Evolutionary conservation across 1,140 invertebrate genomes (phyloP), one percentile per base, ranked within the genome.

Genomic region (Andrena cerasifolii): DNA sequence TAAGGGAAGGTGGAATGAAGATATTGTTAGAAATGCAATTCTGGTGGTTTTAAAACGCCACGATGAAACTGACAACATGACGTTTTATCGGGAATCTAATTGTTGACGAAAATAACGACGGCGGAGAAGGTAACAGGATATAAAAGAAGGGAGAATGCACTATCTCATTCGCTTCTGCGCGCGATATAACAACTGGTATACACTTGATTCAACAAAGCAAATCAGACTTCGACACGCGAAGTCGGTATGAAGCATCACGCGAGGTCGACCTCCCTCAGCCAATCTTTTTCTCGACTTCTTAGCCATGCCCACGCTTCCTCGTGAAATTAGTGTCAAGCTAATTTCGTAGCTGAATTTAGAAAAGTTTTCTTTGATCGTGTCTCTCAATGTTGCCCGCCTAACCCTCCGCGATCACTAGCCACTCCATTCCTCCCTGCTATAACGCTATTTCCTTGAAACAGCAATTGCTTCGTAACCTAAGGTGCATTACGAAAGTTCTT

Each of bases 201-300:
- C 87, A 90, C 89, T 92, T 91, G 91, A 91, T 91, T 91, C 91
- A 89, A 89, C 90, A 90, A 92, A 92, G 91, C 90, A 92, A 92
- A 92, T 91, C 91, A 92, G 88, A 91, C 87, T 92, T 92, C 90
- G 91, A 92, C 91, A 92, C 91, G 91, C 91, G 80, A 92, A 83
- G 86, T 80, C 82, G 81, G 86, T 85, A 91, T 89, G 89, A 91
- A 83, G 84, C 84, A 92, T 90, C 91, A 92, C 91, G 91, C 91
- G 85, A 92, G 80, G 86, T 89, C 83, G 78, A 79, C 81, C 84
- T 81, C 74, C 62, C 78, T 78, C 59, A 70, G 71, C 68, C 80
- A 76, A 83, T 71, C 72, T 80, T 83, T 83, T 70, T 36, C 43
- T 51, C 68, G 67, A 16, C 67, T 80, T 84, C 72, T 83, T 75